A percentile compares a stretch with the other conserved stretches of the same genome.
phyloP scores from a whole-genome alignment of 2,797 vertebrate species.

The Sebastes vulpes region DNA sequence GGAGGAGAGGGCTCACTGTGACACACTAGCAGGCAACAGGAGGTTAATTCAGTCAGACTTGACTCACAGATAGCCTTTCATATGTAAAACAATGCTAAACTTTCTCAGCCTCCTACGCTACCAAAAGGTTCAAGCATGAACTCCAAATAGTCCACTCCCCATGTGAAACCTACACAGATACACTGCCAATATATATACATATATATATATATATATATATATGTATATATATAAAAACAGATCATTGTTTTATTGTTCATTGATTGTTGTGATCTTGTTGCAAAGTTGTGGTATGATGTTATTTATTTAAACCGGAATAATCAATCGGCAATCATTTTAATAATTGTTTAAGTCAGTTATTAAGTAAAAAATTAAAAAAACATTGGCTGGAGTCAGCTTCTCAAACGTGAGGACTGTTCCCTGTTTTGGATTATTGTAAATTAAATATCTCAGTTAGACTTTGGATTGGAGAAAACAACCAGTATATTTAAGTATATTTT shows the following conservation, averaged over 20 bases:
- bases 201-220: too few relatives aligned
- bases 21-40: background rate
- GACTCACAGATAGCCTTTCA: background rate
- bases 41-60: slow-evolving; percentile 24
- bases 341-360: background rate
- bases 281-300: background rate
- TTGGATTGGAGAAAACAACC: background rate
- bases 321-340: background rate
- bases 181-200: background rate
- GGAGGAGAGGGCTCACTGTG: background rate
- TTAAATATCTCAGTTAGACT: background rate
- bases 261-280: background rate
- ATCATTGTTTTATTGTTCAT: background rate
- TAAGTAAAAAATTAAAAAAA: background rate
- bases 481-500: background rate
- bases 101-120: background rate
- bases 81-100: background rate
- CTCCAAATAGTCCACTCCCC: background rate
- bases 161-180: background rate
- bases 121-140: background rate
- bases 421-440: background rate
- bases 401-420: background rate
- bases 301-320: background rate
- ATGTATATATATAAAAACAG: too few relatives aligned
- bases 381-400: background rate